Base-by-base conservation (phyloP, 2,797 vertebrate genomes). In the Micropoecilia bifurca region DNA sequence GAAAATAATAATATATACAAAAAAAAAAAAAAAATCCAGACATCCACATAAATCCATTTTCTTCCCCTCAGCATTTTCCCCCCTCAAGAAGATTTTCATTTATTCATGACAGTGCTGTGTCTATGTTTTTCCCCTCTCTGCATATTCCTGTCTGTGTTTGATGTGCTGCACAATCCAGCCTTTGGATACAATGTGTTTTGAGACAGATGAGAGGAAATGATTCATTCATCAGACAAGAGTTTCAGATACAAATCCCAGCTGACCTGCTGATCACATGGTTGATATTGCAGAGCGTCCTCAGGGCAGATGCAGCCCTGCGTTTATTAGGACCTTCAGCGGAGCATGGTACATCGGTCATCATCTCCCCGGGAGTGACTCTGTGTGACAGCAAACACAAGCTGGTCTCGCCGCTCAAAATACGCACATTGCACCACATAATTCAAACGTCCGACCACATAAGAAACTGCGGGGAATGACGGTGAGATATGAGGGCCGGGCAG, bases 121-220 rank as follows among this genome's bases (percentile, higher is more conserved):
- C 83, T 73, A 30, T 82, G 74, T 78, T 83, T 59, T 77, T 47
- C 61, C 74, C 76, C 79, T 83, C 75, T 80, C 82, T 81, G 82
- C 87, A 48, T 83, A 85, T 82, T 79, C 46, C 63, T 59, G 57
- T 79, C 85, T 87, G 76, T 86, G 86, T 92, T 90, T 92, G 89
- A 91, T 87, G 85, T 87, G 88, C 85, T 87, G 74, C 77, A 80
- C 87, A 76, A 84, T 76, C 73, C 76, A 53, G 87, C 86, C 92
- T 83, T 84, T 90, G 86, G 84, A 90, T 78, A 83, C 80, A 45
- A 74, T 83, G 78, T 87, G 81, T 91, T 91, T 88, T 86, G 83
- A 90, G 85, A 86, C 87, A 79, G 84, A 92, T 84, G 88, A 92
- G 83, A 91, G 87, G 88, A 93, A 91, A 94, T 92, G 81, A 93